Conservation (phyloP, 1,140 invertebrate genomes). For the Drosophila ohnishii region DNA sequence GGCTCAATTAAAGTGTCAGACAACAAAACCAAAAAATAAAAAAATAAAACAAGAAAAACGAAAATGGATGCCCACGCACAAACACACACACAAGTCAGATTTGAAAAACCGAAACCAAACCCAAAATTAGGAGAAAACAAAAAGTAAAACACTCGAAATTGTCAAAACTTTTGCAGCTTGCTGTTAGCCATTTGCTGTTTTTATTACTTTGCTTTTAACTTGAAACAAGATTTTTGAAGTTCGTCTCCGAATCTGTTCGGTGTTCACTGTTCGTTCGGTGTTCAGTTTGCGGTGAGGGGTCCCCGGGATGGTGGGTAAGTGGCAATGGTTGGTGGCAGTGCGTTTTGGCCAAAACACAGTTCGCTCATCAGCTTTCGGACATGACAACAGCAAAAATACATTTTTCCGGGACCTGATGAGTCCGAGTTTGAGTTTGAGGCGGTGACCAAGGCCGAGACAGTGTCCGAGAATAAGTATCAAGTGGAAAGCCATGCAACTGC, state of each 20-base stretch:
- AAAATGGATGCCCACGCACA: conserved; percentile 1
- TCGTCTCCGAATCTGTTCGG: conserved; percentile 44
- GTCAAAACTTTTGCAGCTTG: conserved; percentile 56
- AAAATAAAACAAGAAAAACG: conserved; percentile 18
- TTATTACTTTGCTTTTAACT: conserved; percentile 65
- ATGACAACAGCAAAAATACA: conserved; percentile 55
- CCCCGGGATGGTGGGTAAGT: background rate
- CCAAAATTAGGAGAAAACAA: conserved; percentile 37
- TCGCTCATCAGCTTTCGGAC: conserved; percentile 63
- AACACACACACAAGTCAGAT: conserved; percentile 27
- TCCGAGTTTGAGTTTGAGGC: background rate
- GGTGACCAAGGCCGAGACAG: background rate
- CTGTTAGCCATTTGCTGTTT: conserved; percentile 59
- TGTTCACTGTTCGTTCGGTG: conserved; percentile 9
- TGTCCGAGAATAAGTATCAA: conserved; percentile 17
- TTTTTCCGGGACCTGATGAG: conserved; percentile 32
- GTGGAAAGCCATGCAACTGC: conserved; percentile 32
- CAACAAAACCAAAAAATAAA: conserved; percentile 38
- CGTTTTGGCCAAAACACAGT: conserved; percentile 52
- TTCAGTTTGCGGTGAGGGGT: conserved; percentile 28
- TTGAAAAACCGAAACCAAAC: conserved; percentile 42
- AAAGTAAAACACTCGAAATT: conserved; percentile 56
- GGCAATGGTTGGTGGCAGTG: conserved; percentile 15
- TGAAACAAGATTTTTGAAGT: conserved; percentile 60
- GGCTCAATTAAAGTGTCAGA: conserved; percentile 68